Conservation (phyloP, 2,888 invertebrate genomes). For the Romanomermis culicivorax region DNA sequence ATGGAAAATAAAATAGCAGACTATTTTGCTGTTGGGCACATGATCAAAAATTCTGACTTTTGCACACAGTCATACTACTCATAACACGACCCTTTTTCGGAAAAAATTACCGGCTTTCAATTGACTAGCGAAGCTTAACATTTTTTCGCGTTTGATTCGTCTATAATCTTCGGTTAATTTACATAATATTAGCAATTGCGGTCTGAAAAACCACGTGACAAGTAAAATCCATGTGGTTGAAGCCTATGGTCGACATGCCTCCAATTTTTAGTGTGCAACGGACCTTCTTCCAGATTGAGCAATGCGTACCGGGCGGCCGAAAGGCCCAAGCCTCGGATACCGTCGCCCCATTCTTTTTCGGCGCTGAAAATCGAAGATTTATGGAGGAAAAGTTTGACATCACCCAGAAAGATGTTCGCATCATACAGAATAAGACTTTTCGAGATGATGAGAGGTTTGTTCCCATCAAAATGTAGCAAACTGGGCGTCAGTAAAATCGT, state of each 20-base stretch:
- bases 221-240: background rate
- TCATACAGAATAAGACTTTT: no score
- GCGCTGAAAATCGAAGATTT: slow-evolving; percentile 42
- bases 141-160: slow-evolving; percentile 67
- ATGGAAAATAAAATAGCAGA: no score
- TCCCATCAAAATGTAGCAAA: no score
- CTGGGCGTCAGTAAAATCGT: no score
- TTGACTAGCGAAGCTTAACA: slow-evolving; percentile 83
- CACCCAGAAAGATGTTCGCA: background rate
- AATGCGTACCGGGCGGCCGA: slow-evolving; percentile 89
- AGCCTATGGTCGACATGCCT: slow-evolving; percentile 25
- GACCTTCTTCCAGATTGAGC: slow-evolving; percentile 79
- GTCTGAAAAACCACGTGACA: slow-evolving; percentile 35
- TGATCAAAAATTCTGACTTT: no score
- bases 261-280: slow-evolving; percentile 90
- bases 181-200: slow-evolving; percentile 73
- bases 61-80: no score
- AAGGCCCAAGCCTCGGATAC: slow-evolving; percentile 82
- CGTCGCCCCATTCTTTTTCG: slow-evolving; percentile 99
- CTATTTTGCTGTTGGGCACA: no score
- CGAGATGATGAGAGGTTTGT: no score
- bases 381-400: background rate
- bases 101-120: slow-evolving; percentile 43
- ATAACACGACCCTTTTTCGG: background rate
- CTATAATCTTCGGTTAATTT: slow-evolving; percentile 55